Evolutionary conservation across 1,140 invertebrate genomes (phyloP).

Genomic region (Periplaneta americana): DNA sequence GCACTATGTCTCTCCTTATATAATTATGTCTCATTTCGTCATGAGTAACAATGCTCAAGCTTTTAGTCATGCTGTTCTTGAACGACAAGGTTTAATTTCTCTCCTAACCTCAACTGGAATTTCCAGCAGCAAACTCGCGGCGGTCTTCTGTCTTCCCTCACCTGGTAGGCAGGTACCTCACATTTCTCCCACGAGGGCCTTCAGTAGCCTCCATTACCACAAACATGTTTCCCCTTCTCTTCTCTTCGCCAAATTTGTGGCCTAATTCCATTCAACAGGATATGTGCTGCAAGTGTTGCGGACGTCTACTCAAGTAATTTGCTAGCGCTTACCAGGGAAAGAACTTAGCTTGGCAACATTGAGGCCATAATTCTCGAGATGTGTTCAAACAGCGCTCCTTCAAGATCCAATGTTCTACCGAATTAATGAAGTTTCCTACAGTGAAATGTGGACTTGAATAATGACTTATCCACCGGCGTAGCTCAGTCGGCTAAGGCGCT

Average conservation of each 20-base stretch:
- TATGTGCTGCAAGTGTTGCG: neutral
- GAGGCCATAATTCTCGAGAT: no score
- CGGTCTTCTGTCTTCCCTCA: neutral
- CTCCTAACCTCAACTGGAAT: neutral
- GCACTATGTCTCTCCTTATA: no score
- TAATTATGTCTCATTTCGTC: neutral
- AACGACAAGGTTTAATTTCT: neutral
- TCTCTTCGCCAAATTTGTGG: neutral
- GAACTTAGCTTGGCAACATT: neutral
- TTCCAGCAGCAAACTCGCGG: neutral
- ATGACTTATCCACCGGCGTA: no score
- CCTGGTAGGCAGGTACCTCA: neutral
- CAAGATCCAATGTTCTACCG: no score
- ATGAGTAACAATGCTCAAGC: no score
- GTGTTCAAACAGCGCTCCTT: no score
- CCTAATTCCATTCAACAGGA: neutral
- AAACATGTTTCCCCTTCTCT: neutral
- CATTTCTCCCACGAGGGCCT: neutral
- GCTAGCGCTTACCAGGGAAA: neutral
- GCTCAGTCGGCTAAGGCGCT: no score
- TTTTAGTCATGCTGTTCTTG: neutral
- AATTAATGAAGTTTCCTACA: no score
- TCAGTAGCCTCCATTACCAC: neutral
- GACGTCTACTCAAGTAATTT: neutral
- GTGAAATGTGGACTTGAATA: no score